A percentile compares a stretch with the other conserved stretches of the same genome.
These are phyloP conservation scores for Melanotaenia pygmaea DNA, from an alignment of 2,797 vertebrate genomes.

Conservation along the genomic window DNA sequence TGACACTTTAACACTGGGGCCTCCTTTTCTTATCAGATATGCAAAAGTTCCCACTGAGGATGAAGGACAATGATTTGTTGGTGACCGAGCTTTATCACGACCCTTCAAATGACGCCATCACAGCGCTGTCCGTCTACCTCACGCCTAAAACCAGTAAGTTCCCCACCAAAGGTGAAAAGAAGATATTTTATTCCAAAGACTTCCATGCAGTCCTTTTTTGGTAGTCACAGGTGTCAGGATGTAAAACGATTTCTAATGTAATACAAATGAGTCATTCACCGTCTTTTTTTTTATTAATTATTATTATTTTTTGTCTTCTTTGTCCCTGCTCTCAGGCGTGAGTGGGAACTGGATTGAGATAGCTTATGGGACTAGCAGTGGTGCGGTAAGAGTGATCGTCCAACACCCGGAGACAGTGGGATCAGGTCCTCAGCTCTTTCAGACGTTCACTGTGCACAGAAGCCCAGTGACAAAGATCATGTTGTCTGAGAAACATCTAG, in stretches of 20 bases:
- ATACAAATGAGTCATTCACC: neutral
- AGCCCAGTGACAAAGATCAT: slow-evolving; percentile 98
- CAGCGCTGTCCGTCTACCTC: slow-evolving; percentile 96
- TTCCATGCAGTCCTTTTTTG: neutral
- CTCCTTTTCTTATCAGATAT: slow-evolving; percentile 84
- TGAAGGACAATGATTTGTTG: slow-evolving; percentile 98
- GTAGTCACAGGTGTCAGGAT: neutral
- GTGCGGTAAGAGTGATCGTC: slow-evolving; percentile 95
- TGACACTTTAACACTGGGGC: neutral
- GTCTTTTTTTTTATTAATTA: neutral
- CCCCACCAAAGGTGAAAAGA: neutral
- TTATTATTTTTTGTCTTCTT: neutral
- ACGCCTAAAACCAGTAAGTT: slow-evolving; percentile 97
- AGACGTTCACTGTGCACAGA: slow-evolving; percentile 97
- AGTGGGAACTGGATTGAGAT: slow-evolving; percentile 99
- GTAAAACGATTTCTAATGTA: neutral
- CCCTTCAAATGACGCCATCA: slow-evolving; percentile 96
- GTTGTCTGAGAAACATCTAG: slow-evolving; percentile 96
- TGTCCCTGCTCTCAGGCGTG: slow-evolving; percentile 83
- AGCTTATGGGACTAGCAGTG: slow-evolving; percentile 95
- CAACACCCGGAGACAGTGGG: slow-evolving; percentile 97
- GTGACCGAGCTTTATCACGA: slow-evolving; percentile 97
- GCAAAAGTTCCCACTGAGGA: slow-evolving; percentile 97
- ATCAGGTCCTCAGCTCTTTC: slow-evolving; percentile 96
- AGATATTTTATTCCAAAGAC: neutral